Base-by-base conservation (phyloP, 2,797 vertebrate species). In the Aeoliscus strigatus region DNA sequence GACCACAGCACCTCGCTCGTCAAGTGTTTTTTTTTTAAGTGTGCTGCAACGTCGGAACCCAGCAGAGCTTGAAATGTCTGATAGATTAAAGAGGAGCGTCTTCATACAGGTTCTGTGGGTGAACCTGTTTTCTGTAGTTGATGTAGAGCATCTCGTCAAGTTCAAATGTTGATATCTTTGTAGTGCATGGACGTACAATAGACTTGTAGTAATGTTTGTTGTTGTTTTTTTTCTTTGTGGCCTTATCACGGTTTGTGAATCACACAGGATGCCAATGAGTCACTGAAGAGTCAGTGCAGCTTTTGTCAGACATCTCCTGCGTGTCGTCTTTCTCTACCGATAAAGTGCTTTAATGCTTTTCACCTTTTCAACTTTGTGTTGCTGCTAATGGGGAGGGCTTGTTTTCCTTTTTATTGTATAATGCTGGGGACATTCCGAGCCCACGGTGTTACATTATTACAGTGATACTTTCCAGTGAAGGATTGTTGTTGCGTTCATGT, bases 121-220 rank as follows among this genome's bases (percentile, higher is more conserved):
- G 16, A 35, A 53, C 40, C 12, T 55, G 38, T 15, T 14, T 60
- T 17, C n/a, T 39, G 32, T 42, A 15, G 7, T 9, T 28, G 26
- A 30, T 51, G 24, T 39, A 11, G 8, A 34, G 27, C 21, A 17
- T 43, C 28, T 60, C 43, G 16, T 52, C n/a, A 48, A 21, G 33
- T 56, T 8, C 44, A 62, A 60, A 55, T 45, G 44, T 70, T 51
- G 27, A 26, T 12, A 27, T 32, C 18, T 57, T 56, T 4, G 15
- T 60, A 14, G 60, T 70, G 57, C 59, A 73, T 51, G 49, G 48
- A 47, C 33, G 29, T 40, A n/a, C 26, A 31, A 25, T 39, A 29
- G 48, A 27, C 25, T 34, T n/a, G 33, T 33, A 26, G 14, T 26
- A 9, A 25, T 6, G 5, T 25, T 25, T 9, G 5, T 8, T 33